Evolutionary conservation across 2,888 invertebrate species (phyloP).

Genomic region (Bombylius major): DNA sequence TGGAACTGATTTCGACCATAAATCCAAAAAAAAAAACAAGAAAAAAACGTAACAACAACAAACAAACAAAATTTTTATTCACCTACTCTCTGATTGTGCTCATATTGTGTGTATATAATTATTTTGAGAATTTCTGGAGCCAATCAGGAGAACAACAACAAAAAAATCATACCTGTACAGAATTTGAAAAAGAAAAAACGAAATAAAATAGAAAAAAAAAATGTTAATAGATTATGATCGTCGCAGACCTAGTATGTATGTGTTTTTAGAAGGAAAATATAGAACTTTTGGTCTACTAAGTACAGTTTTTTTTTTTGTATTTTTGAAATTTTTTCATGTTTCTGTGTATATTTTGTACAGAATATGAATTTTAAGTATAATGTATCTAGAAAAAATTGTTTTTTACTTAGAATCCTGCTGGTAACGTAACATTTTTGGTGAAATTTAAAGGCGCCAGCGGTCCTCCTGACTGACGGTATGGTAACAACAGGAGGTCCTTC

Average conservation of each 20-base stretch:
- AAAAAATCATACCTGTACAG: not conserved
- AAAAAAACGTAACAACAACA: no score
- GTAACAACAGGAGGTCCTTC: conserved; percentile 4
- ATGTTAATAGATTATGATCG: not conserved
- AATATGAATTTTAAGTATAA: no score
- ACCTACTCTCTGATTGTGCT: not conserved
- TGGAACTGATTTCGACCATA: conserved; percentile 3
- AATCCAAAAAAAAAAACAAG: not conserved
- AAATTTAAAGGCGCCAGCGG: conserved; percentile 5
- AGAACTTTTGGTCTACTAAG: no score
- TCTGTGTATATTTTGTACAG: no score
- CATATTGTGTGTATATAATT: not conserved
- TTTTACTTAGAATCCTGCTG: not conserved
- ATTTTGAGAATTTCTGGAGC: conserved; percentile 1
- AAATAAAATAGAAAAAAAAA: no score
- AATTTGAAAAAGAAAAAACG: not conserved
- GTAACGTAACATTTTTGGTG: not conserved
- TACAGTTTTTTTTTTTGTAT: no score
- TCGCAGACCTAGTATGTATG: not conserved
- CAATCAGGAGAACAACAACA: not conserved
- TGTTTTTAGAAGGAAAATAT: no score
- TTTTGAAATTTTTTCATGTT: no score
- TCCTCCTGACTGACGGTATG: conserved; percentile 1
- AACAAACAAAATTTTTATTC: not conserved
- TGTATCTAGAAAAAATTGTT: no score